Conservation (phyloP, 1,140 invertebrate genomes). For the Papilio machaon region DNA sequence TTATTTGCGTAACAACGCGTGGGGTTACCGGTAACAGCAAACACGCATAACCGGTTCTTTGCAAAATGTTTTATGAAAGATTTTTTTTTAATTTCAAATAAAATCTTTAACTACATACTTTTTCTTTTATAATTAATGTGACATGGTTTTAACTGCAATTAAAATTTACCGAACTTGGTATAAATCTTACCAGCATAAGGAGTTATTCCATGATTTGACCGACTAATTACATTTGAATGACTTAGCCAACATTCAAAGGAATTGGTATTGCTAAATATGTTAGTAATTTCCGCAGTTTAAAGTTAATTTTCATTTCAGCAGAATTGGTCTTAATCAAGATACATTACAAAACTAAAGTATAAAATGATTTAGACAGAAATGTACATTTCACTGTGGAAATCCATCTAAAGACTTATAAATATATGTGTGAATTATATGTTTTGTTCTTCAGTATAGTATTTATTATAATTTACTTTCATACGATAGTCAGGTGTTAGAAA, state of each 20-base stretch:
- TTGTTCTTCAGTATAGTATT: background rate
- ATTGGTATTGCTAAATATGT: background rate
- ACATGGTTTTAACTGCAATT: no score
- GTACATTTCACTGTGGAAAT: background rate
- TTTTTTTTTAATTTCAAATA: no score
- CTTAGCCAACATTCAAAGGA: background rate
- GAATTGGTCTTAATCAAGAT: background rate
- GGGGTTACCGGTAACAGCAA: slow-evolving; percentile 5
- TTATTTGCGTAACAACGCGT: slow-evolving; percentile 1
- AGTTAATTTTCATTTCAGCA: background rate
- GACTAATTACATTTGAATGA: background rate
- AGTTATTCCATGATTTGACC: background rate
- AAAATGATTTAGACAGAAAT: background rate
- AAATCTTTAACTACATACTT: no score
- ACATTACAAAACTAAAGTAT: background rate
- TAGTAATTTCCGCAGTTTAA: background rate
- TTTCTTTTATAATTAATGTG: no score
- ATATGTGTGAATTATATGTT: background rate
- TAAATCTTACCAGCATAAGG: background rate
- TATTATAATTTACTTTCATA: slow-evolving; percentile 17
- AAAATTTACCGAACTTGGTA: no score
- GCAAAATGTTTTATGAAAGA: background rate
- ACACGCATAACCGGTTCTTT: background rate
- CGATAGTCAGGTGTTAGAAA: slow-evolving; percentile 10
- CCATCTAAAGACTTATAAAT: background rate